phyloP scores from a whole-genome alignment of 2,888 invertebrate genomes.

The Pachliopta kotzebuea region DNA sequence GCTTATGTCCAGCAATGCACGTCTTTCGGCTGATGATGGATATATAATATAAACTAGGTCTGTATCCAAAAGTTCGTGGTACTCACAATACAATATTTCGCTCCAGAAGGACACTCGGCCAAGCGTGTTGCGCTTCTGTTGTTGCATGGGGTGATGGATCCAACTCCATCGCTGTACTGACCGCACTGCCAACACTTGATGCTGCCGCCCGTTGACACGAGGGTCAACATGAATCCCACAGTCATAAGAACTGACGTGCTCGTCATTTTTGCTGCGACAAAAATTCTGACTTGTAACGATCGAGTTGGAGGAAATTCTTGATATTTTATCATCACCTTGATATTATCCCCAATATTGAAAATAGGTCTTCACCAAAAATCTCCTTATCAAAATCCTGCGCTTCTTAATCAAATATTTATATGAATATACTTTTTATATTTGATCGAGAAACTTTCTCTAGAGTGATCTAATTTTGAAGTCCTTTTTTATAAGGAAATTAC shows the following conservation, averaged over 20 bases:
- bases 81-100: constrained; percentile 90
- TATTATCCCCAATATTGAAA: background rate
- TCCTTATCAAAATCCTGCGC: background rate
- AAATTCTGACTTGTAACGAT: too few relatives aligned
- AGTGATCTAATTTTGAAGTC: too few relatives aligned
- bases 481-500: too few relatives aligned
- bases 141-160: constrained; percentile 91
- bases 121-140: constrained; percentile 87
- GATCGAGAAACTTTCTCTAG: too few relatives aligned
- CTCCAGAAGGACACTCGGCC: constrained; percentile 83
- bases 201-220: constrained; percentile 44
- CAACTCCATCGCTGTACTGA: constrained; percentile 91
- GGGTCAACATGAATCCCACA: constrained; percentile 43
- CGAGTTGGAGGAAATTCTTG: too few relatives aligned
- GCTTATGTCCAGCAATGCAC: too few relatives aligned
- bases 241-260: constrained; percentile 43
- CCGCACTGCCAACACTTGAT: constrained; percentile 89
- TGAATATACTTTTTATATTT: too few relatives aligned
- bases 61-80: constrained; percentile 5
- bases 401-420: too few relatives aligned
- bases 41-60: too few relatives aligned
- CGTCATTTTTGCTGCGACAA: constrained; percentile 39
- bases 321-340: too few relatives aligned
- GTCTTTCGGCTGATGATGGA: too few relatives aligned
- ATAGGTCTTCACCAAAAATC: background rate